Conservation (phyloP, 2,113 vertebrate genomes). For the Lanius collurio region DNA sequence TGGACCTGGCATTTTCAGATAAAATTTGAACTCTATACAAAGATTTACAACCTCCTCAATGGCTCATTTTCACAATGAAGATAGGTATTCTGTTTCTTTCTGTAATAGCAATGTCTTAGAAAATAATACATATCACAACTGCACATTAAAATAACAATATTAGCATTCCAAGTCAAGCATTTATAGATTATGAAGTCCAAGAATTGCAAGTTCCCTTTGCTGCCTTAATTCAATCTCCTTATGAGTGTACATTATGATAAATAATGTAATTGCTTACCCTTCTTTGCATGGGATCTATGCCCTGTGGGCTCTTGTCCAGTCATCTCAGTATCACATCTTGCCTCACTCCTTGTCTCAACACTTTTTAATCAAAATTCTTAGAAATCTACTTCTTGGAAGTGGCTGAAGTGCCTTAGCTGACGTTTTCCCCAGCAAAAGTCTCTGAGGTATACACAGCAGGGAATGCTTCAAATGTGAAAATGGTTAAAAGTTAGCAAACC, state of each 20-base stretch:
- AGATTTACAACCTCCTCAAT: background rate
- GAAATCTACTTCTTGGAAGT: slow-evolving; percentile 43
- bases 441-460: background rate
- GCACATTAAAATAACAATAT: background rate
- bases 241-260: background rate
- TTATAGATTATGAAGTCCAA: background rate
- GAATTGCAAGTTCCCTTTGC: background rate
- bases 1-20: background rate
- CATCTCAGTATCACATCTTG: background rate
- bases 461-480: background rate
- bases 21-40: background rate
- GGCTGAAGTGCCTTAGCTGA: background rate
- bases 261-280: background rate
- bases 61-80: background rate
- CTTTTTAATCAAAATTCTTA: slow-evolving; percentile 42
- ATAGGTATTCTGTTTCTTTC: background rate
- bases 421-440: background rate
- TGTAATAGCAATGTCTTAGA: background rate
- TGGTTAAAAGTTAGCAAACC: background rate
- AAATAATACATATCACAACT: background rate
- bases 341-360: background rate
- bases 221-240: background rate
- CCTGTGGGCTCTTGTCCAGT: background rate
- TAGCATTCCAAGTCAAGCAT: background rate
- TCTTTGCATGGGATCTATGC: background rate